Evolutionary conservation across 2,888 invertebrate genomes (phyloP).

Genomic region (Synanthedon tipuliformis): DNA sequence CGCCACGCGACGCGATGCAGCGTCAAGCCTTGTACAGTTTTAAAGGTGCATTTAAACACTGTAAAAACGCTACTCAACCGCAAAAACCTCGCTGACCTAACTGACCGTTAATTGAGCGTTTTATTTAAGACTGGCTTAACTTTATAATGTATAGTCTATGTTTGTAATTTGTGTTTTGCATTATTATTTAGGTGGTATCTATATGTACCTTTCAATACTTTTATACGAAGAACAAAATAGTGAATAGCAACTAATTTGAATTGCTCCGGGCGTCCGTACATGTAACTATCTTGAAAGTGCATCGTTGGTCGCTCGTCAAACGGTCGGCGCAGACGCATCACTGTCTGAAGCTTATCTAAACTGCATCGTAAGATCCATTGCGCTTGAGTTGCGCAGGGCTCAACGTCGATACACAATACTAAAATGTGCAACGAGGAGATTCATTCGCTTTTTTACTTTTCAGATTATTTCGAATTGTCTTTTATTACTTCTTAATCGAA

Average conservation of each 20-base stretch:
- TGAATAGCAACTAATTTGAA: background rate
- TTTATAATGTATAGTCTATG: too few species aligned
- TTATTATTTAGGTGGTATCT: too few species aligned
- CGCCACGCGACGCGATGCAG: conserved; percentile 24
- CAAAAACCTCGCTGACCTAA: too few species aligned
- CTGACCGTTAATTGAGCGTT: too few species aligned
- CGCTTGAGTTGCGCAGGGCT: conserved; percentile 14
- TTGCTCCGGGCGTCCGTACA: background rate
- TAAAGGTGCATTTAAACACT: background rate
- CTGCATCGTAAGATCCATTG: conserved; percentile 32
- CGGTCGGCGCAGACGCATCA: conserved; percentile 8
- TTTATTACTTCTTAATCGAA: too few species aligned
- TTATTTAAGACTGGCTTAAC: too few species aligned
- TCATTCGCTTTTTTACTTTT: background rate
- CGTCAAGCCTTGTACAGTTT: conserved; percentile 7
- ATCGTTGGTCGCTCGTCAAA: conserved; percentile 20
- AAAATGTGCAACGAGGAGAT: background rate
- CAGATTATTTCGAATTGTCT: too few species aligned
- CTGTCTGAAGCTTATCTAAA: conserved; percentile 38
- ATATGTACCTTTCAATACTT: too few species aligned
- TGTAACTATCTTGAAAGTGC: conserved; percentile 19
- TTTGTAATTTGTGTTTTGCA: too few species aligned
- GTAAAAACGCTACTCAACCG: too few species aligned
- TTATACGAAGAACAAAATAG: too few species aligned
- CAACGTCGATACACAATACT: background rate